Evolutionary conservation across 2,797 vertebrate genomes (phyloP).

Genomic region (Cossypha polioptera): DNA sequence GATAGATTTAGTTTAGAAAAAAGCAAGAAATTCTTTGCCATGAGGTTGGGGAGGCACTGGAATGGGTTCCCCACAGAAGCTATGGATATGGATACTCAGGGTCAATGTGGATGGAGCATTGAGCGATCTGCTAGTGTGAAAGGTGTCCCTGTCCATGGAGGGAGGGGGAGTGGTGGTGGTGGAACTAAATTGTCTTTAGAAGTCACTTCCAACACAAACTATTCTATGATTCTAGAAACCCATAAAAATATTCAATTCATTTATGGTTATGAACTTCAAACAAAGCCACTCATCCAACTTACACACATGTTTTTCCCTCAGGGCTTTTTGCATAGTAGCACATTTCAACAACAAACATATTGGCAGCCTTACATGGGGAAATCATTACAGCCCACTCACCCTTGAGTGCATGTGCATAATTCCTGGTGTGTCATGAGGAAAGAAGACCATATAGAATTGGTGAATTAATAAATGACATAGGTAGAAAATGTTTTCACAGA

Average conservation of each 20-base stretch:
- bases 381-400: neutral
- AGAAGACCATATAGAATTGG: neutral
- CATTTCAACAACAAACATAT: neutral
- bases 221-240: neutral
- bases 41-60: neutral
- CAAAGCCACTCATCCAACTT: neutral
- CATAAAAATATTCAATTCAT: neutral
- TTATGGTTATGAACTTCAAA: neutral
- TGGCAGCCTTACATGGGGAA: neutral
- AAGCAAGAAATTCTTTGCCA: neutral
- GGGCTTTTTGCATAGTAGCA: neutral
- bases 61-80: neutral
- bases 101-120: neutral
- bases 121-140: neutral
- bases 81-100: neutral
- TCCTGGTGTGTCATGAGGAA: neutral
- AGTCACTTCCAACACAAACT: neutral
- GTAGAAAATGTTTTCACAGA: neutral
- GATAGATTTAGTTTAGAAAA: neutral
- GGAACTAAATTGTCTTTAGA: neutral
- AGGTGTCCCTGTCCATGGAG: neutral
- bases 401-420: neutral
- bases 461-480: neutral
- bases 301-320: neutral
- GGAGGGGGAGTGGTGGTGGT: rapidly evolving